Evolutionary conservation across 2,113 vertebrate genomes (phyloP).

Genomic region (Passerina amoena): DNA sequence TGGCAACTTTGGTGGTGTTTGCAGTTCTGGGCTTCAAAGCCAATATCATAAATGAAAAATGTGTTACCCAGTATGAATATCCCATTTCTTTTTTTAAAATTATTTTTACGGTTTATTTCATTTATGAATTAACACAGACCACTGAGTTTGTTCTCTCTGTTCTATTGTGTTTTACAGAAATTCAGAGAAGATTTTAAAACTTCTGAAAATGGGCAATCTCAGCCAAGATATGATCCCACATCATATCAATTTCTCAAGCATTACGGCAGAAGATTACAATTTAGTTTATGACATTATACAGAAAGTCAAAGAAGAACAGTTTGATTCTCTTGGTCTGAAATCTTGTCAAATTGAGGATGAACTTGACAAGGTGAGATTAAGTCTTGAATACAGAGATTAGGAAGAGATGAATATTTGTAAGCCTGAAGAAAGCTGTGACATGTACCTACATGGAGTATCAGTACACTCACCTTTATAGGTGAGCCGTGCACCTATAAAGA

Average conservation of each 20-base stretch:
- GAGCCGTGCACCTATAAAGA: fast-evolving
- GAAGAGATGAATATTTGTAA: neutral
- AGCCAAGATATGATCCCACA: constrained; percentile 84
- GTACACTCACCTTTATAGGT: neutral
- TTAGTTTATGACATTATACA: constrained; percentile 84
- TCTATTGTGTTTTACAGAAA: constrained; percentile 82
- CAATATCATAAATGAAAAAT: constrained; percentile 91
- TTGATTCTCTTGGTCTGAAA: constrained; percentile 79
- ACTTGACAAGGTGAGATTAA: constrained; percentile 85
- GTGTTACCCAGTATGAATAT: constrained; percentile 81
- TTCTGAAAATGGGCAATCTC: constrained; percentile 81
- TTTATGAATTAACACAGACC: neutral
- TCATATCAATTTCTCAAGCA: constrained; percentile 87
- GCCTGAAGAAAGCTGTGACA: neutral
- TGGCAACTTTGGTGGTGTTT: constrained; percentile 98
- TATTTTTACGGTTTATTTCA: constrained; percentile 26
- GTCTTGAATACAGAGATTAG: neutral
- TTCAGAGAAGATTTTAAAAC: constrained; percentile 80
- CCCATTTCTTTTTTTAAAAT: neutral
- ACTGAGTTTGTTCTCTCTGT: neutral
- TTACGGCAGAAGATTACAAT: constrained; percentile 85
- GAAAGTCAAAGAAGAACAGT: constrained; percentile 82
- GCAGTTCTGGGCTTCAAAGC: constrained; percentile 98
- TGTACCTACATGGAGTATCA: neutral
- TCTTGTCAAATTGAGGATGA: constrained; percentile 89